phyloP scores from a whole-genome alignment of 1,140 invertebrate species.

The Phocides pigmalion region DNA sequence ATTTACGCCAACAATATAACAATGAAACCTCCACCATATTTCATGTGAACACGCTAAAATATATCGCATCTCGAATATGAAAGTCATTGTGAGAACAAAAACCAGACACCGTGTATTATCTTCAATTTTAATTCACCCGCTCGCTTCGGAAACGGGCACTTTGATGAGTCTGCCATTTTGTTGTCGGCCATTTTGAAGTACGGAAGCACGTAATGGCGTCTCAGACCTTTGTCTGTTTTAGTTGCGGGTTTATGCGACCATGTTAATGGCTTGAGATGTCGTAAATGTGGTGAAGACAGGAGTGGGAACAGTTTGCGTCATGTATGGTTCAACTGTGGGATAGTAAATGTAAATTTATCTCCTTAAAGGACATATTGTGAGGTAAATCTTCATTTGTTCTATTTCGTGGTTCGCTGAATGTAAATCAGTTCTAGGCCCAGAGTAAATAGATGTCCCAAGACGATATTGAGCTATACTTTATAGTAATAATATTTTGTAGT shows the following conservation, averaged over 20 bases:
- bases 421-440: not conserved
- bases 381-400: conserved; percentile 21
- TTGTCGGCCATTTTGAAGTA: conserved; percentile 33
- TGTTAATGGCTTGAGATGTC: conserved; percentile 25
- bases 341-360: conserved; percentile 30
- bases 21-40: conserved; percentile 4
- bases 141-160: conserved; percentile 29
- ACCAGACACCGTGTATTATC: conserved; percentile 2
- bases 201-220: conserved; percentile 28
- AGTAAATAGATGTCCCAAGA: no score
- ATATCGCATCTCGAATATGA: conserved; percentile 15
- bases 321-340: conserved; percentile 21
- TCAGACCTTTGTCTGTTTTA: conserved; percentile 33
- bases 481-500: no score
- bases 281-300: conserved; percentile 4
- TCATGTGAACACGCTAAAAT: conserved; percentile 13
- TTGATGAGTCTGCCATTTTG: conserved; percentile 38
- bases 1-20: conserved; percentile 10
- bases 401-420: conserved; percentile 1
- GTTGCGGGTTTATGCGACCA: conserved; percentile 27
- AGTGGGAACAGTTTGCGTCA: conserved; percentile 23
- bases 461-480: no score
- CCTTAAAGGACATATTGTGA: conserved; percentile 21
- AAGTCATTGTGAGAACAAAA: conserved; percentile 23
- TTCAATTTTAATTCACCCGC: conserved; percentile 35